Conservation (phyloP, 2,888 invertebrate genomes). For the Zhengitettix transpicula region DNA sequence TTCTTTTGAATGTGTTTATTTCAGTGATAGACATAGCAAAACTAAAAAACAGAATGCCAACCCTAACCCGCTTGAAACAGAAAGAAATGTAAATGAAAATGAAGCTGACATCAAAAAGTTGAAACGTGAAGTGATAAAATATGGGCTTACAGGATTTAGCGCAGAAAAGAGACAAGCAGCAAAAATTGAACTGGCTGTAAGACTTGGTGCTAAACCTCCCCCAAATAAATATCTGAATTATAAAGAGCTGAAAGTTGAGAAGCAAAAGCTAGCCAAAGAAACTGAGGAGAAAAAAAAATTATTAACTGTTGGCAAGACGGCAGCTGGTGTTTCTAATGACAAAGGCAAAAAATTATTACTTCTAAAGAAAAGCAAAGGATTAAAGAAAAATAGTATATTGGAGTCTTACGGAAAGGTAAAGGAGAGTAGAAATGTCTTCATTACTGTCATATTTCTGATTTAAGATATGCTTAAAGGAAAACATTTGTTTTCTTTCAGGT, state of each 20-base stretch:
- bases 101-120: constrained; percentile 59
- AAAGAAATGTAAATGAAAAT: too few relatives aligned
- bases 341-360: not conserved
- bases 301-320: not conserved
- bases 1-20: not conserved
- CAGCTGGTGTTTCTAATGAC: not conserved
- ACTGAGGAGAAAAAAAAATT: not conserved
- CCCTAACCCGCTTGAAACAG: not conserved
- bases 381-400: not conserved
- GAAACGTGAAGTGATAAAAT: constrained; percentile 66
- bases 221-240: constrained; percentile 54
- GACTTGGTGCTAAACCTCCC: constrained; percentile 68
- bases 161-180: constrained; percentile 55
- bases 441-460: too few relatives aligned
- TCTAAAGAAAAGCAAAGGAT: not conserved
- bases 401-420: not conserved
- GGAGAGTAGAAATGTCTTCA: not conserved
- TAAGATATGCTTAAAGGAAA: too few relatives aligned
- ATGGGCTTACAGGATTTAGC: constrained; percentile 63
- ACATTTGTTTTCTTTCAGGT: too few relatives aligned
- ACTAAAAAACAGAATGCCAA: not conserved
- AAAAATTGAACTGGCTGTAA: constrained; percentile 59
- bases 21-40: not conserved
- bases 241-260: constrained; percentile 36
- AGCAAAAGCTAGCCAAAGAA: not conserved